Conservation (phyloP, 2,113 vertebrate genomes). For the Parotia lawesii region DNA sequence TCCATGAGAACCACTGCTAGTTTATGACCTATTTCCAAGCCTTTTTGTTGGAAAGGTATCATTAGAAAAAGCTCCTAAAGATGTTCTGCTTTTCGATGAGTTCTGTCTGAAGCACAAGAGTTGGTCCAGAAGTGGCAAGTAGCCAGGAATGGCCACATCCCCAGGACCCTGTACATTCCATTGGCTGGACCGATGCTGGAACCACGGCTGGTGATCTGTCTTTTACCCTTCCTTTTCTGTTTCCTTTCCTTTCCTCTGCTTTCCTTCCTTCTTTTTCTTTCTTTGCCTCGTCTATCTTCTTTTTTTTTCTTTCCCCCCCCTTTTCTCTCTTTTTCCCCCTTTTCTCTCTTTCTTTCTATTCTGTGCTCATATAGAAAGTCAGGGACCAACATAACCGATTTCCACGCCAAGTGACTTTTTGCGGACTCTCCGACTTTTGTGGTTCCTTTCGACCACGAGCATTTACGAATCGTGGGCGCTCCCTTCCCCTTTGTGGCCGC, state of each 20-base stretch:
- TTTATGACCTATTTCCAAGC: not conserved
- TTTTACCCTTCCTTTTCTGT: not conserved
- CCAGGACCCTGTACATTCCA: not conserved
- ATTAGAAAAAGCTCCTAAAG: not conserved
- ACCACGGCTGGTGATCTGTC: not conserved
- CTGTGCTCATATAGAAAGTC: not conserved
- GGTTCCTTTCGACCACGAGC: not conserved
- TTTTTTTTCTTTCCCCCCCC: too few relatives aligned
- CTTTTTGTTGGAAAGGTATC: not conserved
- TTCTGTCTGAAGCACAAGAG: not conserved
- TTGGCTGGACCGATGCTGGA: fast-evolving
- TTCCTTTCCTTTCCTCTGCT: too few relatives aligned
- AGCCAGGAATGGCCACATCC: fast-evolving
- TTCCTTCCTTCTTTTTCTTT: too few relatives aligned
- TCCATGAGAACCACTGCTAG: not conserved
- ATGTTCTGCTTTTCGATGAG: not conserved
- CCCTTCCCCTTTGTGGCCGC: fast-evolving
- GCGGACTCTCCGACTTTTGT: fast-evolving
- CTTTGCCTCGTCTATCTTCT: too few relatives aligned
- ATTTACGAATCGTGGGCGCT: fast-evolving
- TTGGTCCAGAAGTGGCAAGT: not conserved
- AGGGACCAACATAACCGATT: not conserved
- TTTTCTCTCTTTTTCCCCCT: not conserved
- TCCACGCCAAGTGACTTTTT: not conserved
- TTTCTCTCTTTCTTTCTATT: not conserved